Evolutionary conservation across 1,140 invertebrate species (phyloP).

Genomic region (Lanistes nyassanus): DNA sequence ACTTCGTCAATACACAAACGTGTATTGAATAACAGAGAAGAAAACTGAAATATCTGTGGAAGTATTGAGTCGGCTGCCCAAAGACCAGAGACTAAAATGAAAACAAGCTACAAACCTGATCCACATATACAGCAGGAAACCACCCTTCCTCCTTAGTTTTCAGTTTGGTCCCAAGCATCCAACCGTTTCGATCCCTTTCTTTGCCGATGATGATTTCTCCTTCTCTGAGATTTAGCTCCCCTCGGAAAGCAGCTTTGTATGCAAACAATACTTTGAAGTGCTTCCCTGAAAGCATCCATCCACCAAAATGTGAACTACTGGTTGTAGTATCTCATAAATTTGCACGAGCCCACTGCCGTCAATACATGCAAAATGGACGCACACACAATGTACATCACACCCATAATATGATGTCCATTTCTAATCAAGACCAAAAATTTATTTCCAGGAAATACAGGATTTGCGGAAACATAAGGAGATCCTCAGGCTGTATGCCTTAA

Average conservation of each 20-base stretch:
- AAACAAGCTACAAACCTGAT: slow-evolving; percentile 39
- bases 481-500: too few relatives aligned
- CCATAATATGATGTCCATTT: too few relatives aligned
- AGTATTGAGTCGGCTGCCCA: too few relatives aligned
- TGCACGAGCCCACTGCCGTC: not conserved
- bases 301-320: not conserved
- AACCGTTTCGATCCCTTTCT: slow-evolving; percentile 53
- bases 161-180: slow-evolving; percentile 53
- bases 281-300: slow-evolving; percentile 16
- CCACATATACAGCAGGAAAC: slow-evolving; percentile 49
- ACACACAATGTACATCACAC: not conserved
- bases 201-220: slow-evolving; percentile 50
- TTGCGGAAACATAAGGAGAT: too few relatives aligned
- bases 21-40: too few relatives aligned
- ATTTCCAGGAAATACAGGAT: too few relatives aligned
- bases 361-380: not conserved
- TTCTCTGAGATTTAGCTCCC: slow-evolving; percentile 46
- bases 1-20: too few relatives aligned
- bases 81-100: too few relatives aligned
- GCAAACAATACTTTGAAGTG: slow-evolving; percentile 40
- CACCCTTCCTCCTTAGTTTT: slow-evolving; percentile 34
- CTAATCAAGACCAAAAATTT: too few relatives aligned
- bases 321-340: not conserved
- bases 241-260: slow-evolving; percentile 44
- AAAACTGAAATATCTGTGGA: too few relatives aligned